These are phyloP conservation scores for Polypedilum pembai DNA, from an alignment of 1,140 invertebrate species.

Conservation along the genomic window DNA sequence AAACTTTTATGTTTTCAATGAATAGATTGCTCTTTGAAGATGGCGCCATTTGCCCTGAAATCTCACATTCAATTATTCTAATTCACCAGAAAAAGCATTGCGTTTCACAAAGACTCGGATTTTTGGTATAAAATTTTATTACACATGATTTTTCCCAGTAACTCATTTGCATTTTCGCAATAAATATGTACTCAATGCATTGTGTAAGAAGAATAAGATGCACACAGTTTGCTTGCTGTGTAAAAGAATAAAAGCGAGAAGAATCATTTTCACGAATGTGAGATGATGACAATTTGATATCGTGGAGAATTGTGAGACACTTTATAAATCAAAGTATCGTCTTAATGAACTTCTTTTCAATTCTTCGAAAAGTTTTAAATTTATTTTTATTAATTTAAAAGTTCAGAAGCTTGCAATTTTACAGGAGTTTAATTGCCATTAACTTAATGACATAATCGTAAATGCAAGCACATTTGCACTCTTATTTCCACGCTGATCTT, in stretches of 20 bases:
- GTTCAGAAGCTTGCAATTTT: too few species aligned
- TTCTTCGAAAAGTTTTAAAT: too few species aligned
- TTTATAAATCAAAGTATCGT: constrained; percentile 21
- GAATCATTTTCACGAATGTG: constrained; percentile 24
- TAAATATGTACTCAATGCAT: not conserved
- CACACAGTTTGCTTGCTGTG: not conserved
- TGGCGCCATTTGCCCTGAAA: too few species aligned
- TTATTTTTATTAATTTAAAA: too few species aligned
- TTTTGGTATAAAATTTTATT: constrained; percentile 22
- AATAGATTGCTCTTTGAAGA: too few species aligned
- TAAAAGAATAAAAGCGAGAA: not conserved
- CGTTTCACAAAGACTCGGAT: not conserved
- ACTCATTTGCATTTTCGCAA: constrained; percentile 26
- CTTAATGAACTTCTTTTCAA: constrained; percentile 19
- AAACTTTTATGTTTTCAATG: too few species aligned
- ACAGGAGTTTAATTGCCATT: constrained; percentile 12
- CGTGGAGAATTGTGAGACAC: not conserved
- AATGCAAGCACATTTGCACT: not conserved
- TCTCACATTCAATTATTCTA: not conserved
- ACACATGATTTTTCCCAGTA: constrained; percentile 24
- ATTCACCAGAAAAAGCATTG: constrained; percentile 6
- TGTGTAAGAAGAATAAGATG: not conserved
- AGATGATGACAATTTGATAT: constrained; percentile 28
- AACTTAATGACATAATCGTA: constrained; percentile 10
- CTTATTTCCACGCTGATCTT: not conserved